Percentiles rank a stretch among this genome's conserved stretches.
Evolutionary conservation across 2,113 vertebrate species (phyloP).

Genomic region (Thunnus thynnus): DNA sequence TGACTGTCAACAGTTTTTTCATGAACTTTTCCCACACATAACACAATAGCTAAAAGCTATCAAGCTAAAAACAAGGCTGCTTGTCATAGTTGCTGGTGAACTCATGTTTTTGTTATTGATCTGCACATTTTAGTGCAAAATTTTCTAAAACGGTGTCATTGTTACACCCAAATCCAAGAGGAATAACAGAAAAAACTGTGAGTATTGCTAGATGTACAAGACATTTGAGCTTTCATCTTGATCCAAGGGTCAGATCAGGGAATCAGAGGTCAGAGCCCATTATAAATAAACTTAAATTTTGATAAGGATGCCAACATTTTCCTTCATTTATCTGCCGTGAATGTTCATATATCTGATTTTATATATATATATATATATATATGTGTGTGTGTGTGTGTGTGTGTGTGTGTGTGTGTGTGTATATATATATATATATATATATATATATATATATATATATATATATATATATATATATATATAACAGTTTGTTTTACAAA

Average conservation of each 20-base stretch:
- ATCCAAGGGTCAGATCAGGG: slow-evolving; percentile 4
- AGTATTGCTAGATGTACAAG: background rate
- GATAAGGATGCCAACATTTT: background rate
- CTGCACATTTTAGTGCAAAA: background rate
- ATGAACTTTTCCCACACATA: background rate
- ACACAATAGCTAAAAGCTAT: too few relatives aligned
- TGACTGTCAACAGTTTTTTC: slow-evolving; percentile 11
- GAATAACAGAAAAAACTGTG: background rate
- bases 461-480: too few relatives aligned
- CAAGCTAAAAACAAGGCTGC: too few relatives aligned
- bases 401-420: too few relatives aligned
- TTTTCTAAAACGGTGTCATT: background rate
- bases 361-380: too few relatives aligned
- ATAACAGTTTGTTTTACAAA: slow-evolving; percentile 12
- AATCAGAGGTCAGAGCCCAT: background rate
- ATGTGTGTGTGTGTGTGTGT: too few relatives aligned
- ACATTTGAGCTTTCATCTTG: background rate
- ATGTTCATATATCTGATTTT: slow-evolving; percentile 4
- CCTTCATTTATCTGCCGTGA: slow-evolving; percentile 10
- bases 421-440: too few relatives aligned
- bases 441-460: too few relatives aligned
- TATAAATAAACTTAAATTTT: background rate
- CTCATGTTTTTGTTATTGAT: background rate
- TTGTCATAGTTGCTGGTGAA: too few relatives aligned
- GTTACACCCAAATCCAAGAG: background rate